Percentiles rank a stretch among this genome's conserved stretches.
Evolutionary conservation across 2,113 vertebrate species (phyloP).

Genomic region (Epinephelus fuscoguttatus): DNA sequence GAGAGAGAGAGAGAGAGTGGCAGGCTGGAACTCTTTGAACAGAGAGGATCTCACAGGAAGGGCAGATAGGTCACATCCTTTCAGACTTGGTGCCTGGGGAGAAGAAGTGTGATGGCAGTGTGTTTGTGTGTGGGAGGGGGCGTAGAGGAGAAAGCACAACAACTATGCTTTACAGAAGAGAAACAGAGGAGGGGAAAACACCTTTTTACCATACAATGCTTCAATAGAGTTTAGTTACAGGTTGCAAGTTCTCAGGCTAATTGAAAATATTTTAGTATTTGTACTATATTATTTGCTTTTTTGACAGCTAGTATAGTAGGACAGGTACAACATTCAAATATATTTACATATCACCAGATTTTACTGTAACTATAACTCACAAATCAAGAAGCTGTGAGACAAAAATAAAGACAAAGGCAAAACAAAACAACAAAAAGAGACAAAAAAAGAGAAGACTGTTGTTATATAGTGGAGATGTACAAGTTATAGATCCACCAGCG

Average conservation of each 20-base stretch:
- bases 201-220: not conserved
- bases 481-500: too few species aligned
- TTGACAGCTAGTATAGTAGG: too few species aligned
- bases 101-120: slow-evolving; percentile 48
- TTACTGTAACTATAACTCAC: too few species aligned
- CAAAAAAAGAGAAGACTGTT: too few species aligned
- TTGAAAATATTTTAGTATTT: not conserved
- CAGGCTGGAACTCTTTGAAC: slow-evolving; percentile 71
- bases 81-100: slow-evolving; percentile 71
- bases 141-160: slow-evolving; percentile 17
- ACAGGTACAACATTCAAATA: too few species aligned
- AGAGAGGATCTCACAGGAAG: slow-evolving; percentile 78
- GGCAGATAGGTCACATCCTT: slow-evolving; percentile 82
- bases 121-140: slow-evolving; percentile 40
- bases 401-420: too few species aligned
- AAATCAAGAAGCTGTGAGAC: too few species aligned
- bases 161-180: slow-evolving; percentile 2
- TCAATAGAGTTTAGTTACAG: not conserved
- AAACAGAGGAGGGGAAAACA: not conserved
- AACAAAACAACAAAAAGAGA: too few species aligned
- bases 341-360: too few species aligned
- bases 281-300: not conserved
- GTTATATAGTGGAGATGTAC: too few species aligned
- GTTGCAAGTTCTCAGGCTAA: not conserved
- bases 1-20: slow-evolving; percentile 48